Conservation (phyloP, 2,113 vertebrate genomes). For the Dolichotis patagonum region DNA sequence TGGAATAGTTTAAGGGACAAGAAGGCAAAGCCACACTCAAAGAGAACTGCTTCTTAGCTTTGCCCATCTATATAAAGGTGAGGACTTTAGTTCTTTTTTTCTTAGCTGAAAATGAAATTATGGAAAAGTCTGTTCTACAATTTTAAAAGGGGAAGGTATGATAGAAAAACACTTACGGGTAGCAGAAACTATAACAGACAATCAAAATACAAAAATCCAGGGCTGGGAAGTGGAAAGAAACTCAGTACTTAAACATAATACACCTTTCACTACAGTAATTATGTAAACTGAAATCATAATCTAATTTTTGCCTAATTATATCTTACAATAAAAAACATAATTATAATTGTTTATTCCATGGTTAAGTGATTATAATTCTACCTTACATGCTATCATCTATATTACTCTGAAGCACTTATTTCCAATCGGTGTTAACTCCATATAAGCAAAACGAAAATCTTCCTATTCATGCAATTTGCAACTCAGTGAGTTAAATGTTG, state of each 20-base stretch:
- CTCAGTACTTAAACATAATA: neutral
- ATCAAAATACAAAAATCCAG: neutral
- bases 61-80: neutral
- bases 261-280: slow-evolving; percentile 30
- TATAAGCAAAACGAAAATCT: neutral
- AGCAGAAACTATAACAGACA: slow-evolving; percentile 31
- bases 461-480: neutral
- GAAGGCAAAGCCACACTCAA: neutral
- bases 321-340: slow-evolving; percentile 34
- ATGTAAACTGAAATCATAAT: slow-evolving; percentile 54
- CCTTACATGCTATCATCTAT: neutral
- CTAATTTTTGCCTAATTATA: slow-evolving; percentile 54
- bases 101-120: slow-evolving; percentile 32
- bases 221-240: neutral
- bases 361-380: slow-evolving; percentile 28
- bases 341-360: slow-evolving; percentile 48
- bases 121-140: neutral
- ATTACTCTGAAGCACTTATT: slow-evolving; percentile 18
- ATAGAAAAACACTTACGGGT: neutral
- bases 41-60: neutral
- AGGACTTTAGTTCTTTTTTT: neutral
- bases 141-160: neutral
- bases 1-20: neutral
- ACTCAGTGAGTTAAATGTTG: neutral
- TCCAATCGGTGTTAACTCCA: slow-evolving; percentile 21